These are phyloP conservation scores for Myiozetetes cayanensis DNA, from an alignment of 2,113 vertebrate genomes.

Conservation along the genomic window DNA sequence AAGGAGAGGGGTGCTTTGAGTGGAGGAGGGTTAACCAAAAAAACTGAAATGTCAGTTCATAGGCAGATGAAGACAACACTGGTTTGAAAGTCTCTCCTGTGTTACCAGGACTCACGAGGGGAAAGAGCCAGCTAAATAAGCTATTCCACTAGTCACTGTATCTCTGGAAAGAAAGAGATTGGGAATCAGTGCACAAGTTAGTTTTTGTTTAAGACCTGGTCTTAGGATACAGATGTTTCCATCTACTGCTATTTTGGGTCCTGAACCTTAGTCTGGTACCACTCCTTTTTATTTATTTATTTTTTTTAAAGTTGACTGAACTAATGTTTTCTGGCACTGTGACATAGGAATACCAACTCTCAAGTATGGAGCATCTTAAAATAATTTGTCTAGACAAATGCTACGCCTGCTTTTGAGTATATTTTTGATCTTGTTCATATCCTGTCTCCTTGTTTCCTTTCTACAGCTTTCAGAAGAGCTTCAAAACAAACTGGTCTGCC, in stretches of 20 bases:
- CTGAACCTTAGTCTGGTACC: neutral
- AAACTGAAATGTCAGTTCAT: neutral
- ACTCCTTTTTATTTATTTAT: neutral
- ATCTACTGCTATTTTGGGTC: neutral
- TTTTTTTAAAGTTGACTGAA: neutral
- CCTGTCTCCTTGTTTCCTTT: neutral
- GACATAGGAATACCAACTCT: neutral
- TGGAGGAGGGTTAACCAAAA: neutral
- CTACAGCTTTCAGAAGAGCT: neutral
- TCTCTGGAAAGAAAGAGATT: neutral
- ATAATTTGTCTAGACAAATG: slow-evolving; percentile 5
- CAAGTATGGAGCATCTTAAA: neutral
- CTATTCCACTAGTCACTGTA: neutral
- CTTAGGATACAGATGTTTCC: neutral
- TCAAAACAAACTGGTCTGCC: neutral
- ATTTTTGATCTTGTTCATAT: neutral
- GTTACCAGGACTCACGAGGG: fast-evolving
- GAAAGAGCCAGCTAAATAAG: neutral
- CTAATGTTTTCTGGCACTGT: neutral
- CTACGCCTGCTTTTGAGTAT: neutral
- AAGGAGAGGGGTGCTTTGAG: neutral
- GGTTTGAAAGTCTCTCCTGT: neutral
- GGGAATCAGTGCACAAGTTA: neutral
- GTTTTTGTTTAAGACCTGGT: neutral
- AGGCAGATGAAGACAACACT: neutral